Evolutionary conservation across 2,797 vertebrate genomes (phyloP).

Genomic region (Channallabes apus): DNA sequence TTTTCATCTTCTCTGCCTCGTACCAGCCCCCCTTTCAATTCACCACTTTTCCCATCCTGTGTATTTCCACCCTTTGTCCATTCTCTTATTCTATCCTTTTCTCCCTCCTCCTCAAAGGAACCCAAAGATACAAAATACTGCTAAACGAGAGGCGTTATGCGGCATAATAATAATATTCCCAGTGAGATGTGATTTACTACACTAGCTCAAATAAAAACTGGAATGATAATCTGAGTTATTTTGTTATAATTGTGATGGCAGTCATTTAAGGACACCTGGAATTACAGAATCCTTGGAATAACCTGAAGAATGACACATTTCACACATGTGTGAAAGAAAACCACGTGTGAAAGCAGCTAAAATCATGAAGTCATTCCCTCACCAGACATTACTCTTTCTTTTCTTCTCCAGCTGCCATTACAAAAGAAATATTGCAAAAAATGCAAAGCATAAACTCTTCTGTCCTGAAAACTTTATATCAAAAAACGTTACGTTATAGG

Average conservation of each 20-base stretch:
- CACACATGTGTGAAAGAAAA: too few relatives aligned
- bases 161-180: conserved; percentile 12
- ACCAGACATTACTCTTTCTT: neutral
- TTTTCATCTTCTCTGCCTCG: neutral
- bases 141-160: neutral
- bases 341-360: neutral
- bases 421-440: neutral
- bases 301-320: neutral
- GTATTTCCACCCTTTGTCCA: neutral
- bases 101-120: conserved; percentile 24
- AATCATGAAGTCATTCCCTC: neutral
- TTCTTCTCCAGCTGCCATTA: neutral
- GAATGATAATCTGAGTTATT: neutral
- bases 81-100: conserved; percentile 58
- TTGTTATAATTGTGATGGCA: neutral
- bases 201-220: neutral
- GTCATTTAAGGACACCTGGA: neutral
- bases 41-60: neutral
- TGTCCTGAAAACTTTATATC: neutral
- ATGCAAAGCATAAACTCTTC: neutral
- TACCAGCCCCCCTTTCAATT: neutral
- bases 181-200: neutral
- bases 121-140: neutral
- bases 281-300: neutral
- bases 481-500: neutral